Percentiles rank a stretch among this genome's conserved stretches.
Evolutionary conservation across 1,140 invertebrate genomes (phyloP).

Genomic region (Drosophila kanapiae): DNA sequence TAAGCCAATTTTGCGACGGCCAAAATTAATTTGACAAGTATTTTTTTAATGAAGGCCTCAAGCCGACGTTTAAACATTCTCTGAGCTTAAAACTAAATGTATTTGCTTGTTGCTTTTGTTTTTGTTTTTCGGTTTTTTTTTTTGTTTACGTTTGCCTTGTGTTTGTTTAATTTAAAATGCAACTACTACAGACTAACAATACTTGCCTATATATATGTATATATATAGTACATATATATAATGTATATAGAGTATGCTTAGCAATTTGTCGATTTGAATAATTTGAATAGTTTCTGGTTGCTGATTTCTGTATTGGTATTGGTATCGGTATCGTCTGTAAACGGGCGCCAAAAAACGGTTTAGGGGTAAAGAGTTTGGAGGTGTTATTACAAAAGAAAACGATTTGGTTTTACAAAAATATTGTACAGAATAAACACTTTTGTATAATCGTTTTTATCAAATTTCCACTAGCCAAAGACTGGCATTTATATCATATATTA

Average conservation of each 20-base stretch:
- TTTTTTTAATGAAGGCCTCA: conserved; percentile 21
- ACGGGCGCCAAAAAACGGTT: conserved; percentile 55
- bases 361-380: conserved; percentile 33
- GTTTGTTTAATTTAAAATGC: conserved; percentile 65
- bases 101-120: conserved; percentile 29
- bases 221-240: conserved; percentile 39
- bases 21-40: conserved; percentile 57
- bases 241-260: conserved; percentile 49
- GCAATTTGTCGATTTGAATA: conserved; percentile 36
- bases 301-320: conserved; percentile 23
- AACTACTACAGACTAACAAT: conserved; percentile 76
- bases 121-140: conserved; percentile 6
- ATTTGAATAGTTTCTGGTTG: conserved; percentile 28
- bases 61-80: conserved; percentile 36
- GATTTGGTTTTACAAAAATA: conserved; percentile 66
- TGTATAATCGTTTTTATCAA: conserved; percentile 55
- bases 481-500: conserved; percentile 26
- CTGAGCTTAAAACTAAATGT: conserved; percentile 33
- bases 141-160: conserved; percentile 21
- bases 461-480: conserved; percentile 31
- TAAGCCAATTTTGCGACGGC: conserved; percentile 54
- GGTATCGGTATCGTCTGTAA: conserved; percentile 44
- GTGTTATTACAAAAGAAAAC: conserved; percentile 50
- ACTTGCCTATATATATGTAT: conserved; percentile 59
- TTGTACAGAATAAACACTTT: conserved; percentile 65